These are phyloP conservation scores for Dermolepida albohirtum DNA, from an alignment of 2,888 invertebrate genomes.

Conservation along the genomic window DNA sequence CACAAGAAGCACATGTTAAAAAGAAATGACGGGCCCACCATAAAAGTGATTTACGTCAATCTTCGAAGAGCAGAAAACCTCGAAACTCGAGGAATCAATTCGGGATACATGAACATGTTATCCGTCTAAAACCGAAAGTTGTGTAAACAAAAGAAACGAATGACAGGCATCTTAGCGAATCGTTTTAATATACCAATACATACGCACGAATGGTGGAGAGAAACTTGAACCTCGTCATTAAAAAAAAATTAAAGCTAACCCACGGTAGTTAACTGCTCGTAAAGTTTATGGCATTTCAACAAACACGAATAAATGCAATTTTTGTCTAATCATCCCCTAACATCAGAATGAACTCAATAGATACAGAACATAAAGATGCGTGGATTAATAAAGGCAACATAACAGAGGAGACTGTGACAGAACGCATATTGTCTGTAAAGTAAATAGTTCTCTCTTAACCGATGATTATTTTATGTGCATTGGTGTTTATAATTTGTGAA, in stretches of 20 bases:
- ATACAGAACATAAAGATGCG: constrained; percentile 19
- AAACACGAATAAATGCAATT: constrained; percentile 50
- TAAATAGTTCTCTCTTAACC: constrained; percentile 49
- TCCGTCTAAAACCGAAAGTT: constrained; percentile 29
- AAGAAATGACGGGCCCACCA: constrained; percentile 22
- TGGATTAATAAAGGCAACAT: neutral
- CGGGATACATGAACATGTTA: constrained; percentile 4
- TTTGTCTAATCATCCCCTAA: constrained; percentile 47
- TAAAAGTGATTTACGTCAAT: constrained; percentile 34
- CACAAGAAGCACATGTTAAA: constrained; percentile 18
- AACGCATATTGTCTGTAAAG: constrained; percentile 48
- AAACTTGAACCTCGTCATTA: constrained; percentile 25
- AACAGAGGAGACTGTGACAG: constrained; percentile 47
- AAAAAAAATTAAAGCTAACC: constrained; percentile 48
- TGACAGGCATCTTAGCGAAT: constrained; percentile 10
- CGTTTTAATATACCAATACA: neutral
- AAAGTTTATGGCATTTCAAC: constrained; percentile 46
- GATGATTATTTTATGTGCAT: constrained; percentile 51
- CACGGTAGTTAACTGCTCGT: constrained; percentile 55
- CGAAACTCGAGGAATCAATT: constrained; percentile 15
- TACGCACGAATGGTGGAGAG: constrained; percentile 1
- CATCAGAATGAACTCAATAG: constrained; percentile 2
- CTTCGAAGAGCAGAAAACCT: constrained; percentile 6
- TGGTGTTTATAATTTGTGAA: constrained; percentile 50
- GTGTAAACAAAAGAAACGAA: constrained; percentile 20